Conservation (phyloP, 2,888 invertebrate species). For the Reticulitermes lucifugus region DNA sequence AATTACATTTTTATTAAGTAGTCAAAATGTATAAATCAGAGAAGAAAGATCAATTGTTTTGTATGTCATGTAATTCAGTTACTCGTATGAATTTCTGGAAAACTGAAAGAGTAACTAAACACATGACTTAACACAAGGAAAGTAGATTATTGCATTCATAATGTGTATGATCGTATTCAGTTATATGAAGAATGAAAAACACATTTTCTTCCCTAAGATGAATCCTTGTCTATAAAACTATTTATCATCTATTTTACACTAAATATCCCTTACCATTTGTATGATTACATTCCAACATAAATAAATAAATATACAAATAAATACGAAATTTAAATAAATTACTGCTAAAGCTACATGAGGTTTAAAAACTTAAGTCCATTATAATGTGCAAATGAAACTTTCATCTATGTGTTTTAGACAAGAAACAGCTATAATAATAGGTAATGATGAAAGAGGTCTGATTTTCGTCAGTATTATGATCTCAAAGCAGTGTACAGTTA, state of each 20-base stretch:
- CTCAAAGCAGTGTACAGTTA: too few relatives aligned
- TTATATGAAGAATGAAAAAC: neutral
- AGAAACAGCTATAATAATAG: too few relatives aligned
- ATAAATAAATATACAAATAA: constrained; percentile 13
- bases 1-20: neutral
- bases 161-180: neutral
- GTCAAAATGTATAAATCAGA: constrained; percentile 1
- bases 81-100: neutral
- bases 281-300: neutral
- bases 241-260: neutral
- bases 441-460: too few relatives aligned
- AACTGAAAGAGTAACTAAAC: neutral
- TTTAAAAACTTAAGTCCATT: neutral
- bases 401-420: too few relatives aligned
- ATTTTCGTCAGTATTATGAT: too few relatives aligned
- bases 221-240: neutral
- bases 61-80: neutral
- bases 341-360: constrained; percentile 1
- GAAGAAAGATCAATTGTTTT: neutral
- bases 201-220: neutral
- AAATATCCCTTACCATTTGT: neutral
- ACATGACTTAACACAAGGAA: neutral
- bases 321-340: neutral
- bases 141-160: neutral
- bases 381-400: neutral